Percentiles rank a stretch among this genome's conserved stretches.
These are phyloP conservation scores for Epinephelus malabaricus DNA, from an alignment of 2,797 vertebrate species.

Conservation along the genomic window DNA sequence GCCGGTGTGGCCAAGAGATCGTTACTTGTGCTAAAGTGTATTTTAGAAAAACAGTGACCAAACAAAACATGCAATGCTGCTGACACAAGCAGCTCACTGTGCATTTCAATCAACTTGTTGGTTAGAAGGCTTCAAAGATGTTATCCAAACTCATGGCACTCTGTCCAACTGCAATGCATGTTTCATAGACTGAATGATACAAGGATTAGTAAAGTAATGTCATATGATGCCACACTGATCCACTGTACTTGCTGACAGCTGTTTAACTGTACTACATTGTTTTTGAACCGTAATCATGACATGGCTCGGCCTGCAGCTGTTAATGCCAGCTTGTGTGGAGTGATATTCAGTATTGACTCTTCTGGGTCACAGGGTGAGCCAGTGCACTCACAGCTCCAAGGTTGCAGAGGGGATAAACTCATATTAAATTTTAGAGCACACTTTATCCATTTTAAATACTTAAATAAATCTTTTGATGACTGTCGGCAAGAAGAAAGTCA, in stretches of 20 bases:
- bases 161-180: not conserved
- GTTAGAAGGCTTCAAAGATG: slow-evolving; percentile 17
- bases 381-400: not conserved
- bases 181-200: not conserved
- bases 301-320: slow-evolving; percentile 24
- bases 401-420: slow-evolving; percentile 24
- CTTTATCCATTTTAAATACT: slow-evolving; percentile 36
- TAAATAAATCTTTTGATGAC: slow-evolving; percentile 17
- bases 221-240: not conserved
- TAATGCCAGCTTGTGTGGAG: slow-evolving; percentile 24
- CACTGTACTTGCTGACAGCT: not conserved
- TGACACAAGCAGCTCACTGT: slow-evolving; percentile 19
- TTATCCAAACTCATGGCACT: slow-evolving; percentile 3
- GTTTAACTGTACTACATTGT: slow-evolving; percentile 5
- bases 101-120: not conserved
- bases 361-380: slow-evolving; percentile 21
- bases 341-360: slow-evolving; percentile 36
- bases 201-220: not conserved
- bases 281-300: slow-evolving; percentile 32
- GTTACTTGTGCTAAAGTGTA: slow-evolving; percentile 40
- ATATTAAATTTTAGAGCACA: slow-evolving; percentile 17
- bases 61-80: slow-evolving; percentile 54
- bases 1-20: slow-evolving; percentile 44
- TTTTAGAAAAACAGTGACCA: slow-evolving; percentile 59
- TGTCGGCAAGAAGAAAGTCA: slow-evolving; percentile 18